phyloP scores from a whole-genome alignment of 2,113 vertebrate species.

The Tor tambroides region DNA sequence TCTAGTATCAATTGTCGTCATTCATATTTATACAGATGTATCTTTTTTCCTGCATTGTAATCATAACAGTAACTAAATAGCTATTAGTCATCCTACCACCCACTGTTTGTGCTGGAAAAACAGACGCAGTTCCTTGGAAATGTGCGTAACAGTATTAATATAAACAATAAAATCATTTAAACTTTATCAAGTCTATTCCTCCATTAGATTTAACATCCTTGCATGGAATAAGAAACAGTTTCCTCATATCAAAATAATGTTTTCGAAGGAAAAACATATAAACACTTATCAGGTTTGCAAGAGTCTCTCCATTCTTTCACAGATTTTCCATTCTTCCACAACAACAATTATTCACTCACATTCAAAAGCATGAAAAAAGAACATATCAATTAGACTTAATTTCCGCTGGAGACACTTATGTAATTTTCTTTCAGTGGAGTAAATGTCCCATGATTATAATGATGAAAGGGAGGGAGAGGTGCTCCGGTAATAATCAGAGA shows the following conservation, averaged over 20 bases:
- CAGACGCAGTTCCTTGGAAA: not conserved
- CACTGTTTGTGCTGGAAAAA: constrained; percentile 14
- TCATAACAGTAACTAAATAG: not conserved
- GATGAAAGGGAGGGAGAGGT: constrained; percentile 6
- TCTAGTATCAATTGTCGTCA: not conserved
- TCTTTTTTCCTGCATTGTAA: not conserved
- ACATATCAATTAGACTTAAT: constrained; percentile 29
- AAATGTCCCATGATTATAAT: constrained; percentile 32
- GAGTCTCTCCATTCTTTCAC: not conserved
- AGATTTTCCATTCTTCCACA: not conserved
- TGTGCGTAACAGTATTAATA: not conserved
- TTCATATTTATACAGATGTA: constrained; percentile 11
- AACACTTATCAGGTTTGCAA: constrained; percentile 1
- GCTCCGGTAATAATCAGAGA: constrained; percentile 44
- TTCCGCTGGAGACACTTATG: constrained; percentile 16
- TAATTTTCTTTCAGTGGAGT: constrained; percentile 25
- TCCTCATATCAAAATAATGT: not conserved
- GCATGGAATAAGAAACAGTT: not conserved
- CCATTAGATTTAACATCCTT: not conserved
- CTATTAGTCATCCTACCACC: constrained; percentile 16
- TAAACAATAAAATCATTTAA: not conserved
- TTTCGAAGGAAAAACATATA: not conserved
- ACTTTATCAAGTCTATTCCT: not conserved
- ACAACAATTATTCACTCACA: not conserved
- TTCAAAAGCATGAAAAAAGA: not conserved